A percentile compares a stretch with the other conserved stretches of the same genome.
Evolutionary conservation across 2,797 vertebrate genomes (phyloP).

Genomic region (Melopsittacus undulatus): DNA sequence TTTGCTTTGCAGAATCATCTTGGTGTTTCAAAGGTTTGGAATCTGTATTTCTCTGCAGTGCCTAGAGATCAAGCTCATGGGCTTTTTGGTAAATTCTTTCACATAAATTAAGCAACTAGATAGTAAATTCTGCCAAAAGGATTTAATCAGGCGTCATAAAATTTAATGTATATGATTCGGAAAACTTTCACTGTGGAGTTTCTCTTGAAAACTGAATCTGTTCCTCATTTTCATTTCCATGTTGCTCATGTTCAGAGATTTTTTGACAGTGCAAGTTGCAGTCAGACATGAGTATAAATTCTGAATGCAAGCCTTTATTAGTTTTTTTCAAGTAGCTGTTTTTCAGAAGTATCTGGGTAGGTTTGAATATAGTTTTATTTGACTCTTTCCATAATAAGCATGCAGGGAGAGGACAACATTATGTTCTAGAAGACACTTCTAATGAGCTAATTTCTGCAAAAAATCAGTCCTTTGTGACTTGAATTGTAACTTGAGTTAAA

Average conservation of each 20-base stretch:
- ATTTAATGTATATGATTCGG: background rate
- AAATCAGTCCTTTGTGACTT: background rate
- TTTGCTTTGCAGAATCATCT: background rate
- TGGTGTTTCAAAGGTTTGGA: background rate
- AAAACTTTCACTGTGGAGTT: background rate
- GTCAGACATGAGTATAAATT: background rate
- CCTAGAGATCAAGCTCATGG: background rate
- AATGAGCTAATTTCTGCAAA: background rate
- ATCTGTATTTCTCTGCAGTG: background rate
- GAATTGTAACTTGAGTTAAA: background rate
- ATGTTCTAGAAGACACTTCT: background rate
- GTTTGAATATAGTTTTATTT: background rate
- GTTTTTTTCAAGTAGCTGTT: background rate
- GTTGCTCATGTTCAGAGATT: background rate
- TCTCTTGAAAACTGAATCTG: background rate
- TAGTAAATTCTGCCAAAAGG: background rate
- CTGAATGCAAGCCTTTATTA: background rate
- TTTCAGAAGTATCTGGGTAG: background rate
- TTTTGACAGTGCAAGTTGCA: background rate
- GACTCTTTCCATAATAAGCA: background rate
- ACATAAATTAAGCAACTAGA: background rate
- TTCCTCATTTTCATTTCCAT: background rate
- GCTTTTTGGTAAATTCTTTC: background rate
- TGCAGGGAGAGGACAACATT: background rate
- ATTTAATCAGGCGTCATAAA: background rate